Evolutionary conservation across 1,140 invertebrate species (phyloP).

Genomic region (Ridgeia piscesae): DNA sequence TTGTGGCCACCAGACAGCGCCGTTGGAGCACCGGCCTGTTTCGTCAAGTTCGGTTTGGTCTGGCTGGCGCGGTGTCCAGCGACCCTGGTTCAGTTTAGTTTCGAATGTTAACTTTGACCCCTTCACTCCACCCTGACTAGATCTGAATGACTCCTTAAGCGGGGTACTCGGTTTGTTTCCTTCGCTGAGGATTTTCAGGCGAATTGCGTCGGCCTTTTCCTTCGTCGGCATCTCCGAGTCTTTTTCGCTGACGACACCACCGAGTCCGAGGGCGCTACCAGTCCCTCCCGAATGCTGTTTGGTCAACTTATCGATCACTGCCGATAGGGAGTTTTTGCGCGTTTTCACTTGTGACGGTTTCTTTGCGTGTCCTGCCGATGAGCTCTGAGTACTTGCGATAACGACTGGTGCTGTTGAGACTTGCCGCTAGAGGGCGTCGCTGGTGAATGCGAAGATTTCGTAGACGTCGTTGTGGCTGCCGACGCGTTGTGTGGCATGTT

Average conservation of each 20-base stretch:
- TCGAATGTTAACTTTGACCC: slow-evolving; percentile 7
- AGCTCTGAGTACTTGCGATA: slow-evolving; percentile 23
- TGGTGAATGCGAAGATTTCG: slow-evolving; percentile 1
- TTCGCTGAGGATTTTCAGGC: slow-evolving; percentile 29
- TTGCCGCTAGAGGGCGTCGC: slow-evolving; percentile 21
- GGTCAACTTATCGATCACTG: slow-evolving; percentile 83
- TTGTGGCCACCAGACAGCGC: not conserved
- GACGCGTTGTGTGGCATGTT: slow-evolving; percentile 42
- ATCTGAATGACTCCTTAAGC: slow-evolving; percentile 26
- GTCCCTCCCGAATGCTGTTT: slow-evolving; percentile 29
- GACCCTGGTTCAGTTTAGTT: not conserved
- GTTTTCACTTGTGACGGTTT: slow-evolving; percentile 19
- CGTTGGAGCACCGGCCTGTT: not conserved
- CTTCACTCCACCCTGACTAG: slow-evolving; percentile 15
- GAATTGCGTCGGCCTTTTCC: slow-evolving; percentile 27
- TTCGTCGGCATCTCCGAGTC: slow-evolving; percentile 9
- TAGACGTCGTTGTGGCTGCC: slow-evolving; percentile 36
- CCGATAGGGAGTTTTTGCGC: slow-evolving; percentile 62
- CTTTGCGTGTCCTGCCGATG: slow-evolving; percentile 8
- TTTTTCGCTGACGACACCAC: not conserved
- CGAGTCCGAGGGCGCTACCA: not conserved
- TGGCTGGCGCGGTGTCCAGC: not conserved
- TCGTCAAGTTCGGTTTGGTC: not conserved
- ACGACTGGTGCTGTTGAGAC: slow-evolving; percentile 41
- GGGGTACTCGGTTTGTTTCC: slow-evolving; percentile 30